These are phyloP conservation scores for Romanogobio albipinnatus DNA, from an alignment of 2,113 vertebrate species.

Conservation along the genomic window DNA sequence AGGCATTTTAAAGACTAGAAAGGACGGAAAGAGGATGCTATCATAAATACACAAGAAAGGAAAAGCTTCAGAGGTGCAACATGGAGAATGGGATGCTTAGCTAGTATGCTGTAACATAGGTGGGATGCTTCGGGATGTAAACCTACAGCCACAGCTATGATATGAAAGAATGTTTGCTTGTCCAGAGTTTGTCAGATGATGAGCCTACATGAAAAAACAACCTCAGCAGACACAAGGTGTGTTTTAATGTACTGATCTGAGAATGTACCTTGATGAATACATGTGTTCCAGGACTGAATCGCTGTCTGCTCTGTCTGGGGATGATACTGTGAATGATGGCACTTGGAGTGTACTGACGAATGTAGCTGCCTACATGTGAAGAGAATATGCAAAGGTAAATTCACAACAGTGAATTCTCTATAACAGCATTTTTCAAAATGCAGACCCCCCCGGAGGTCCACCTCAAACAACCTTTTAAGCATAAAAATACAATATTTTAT, in stretches of 20 bases:
- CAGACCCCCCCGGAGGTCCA: neutral
- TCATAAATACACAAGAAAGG: slow-evolving; percentile 7
- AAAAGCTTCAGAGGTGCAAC: neutral
- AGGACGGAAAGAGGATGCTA: neutral
- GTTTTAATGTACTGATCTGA: neutral
- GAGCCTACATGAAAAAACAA: neutral
- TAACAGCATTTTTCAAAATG: neutral
- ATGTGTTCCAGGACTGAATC: slow-evolving; percentile 54
- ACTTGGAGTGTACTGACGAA: slow-evolving; percentile 56
- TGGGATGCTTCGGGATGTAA: neutral
- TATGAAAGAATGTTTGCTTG: slow-evolving; percentile 10
- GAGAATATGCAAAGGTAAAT: neutral
- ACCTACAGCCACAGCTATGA: neutral
- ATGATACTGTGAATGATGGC: slow-evolving; percentile 49
- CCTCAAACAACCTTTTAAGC: neutral
- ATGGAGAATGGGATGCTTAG: neutral
- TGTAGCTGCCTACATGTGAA: neutral
- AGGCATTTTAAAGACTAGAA: neutral
- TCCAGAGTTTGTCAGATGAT: neutral
- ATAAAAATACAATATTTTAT: neutral
- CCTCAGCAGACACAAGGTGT: neutral
- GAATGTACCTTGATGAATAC: slow-evolving; percentile 50
- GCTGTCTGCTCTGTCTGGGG: slow-evolving; percentile 43
- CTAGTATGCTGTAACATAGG: neutral
- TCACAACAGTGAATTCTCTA: neutral